These are phyloP conservation scores for Erythrolamprus reginae DNA, from an alignment of 2,113 vertebrate genomes.

Conservation along the genomic window DNA sequence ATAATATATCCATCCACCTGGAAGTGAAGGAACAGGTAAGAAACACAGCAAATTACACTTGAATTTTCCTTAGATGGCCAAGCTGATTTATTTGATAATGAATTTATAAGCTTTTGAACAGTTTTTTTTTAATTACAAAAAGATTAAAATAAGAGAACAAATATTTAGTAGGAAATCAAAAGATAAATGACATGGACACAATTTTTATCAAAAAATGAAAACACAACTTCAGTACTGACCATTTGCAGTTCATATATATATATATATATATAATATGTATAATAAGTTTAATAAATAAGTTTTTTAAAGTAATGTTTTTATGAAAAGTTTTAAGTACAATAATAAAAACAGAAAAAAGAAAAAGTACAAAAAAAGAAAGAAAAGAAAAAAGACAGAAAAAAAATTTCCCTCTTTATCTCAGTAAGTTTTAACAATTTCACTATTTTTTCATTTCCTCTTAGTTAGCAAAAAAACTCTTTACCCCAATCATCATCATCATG, in stretches of 20 bases:
- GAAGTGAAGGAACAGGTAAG: not conserved
- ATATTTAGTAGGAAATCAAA: not conserved
- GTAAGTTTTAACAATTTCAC: not conserved
- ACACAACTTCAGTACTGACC: not conserved
- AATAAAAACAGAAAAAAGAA: not conserved
- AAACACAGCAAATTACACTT: not conserved
- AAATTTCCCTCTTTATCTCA: not conserved
- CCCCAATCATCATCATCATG: not conserved
- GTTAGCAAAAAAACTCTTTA: not conserved
- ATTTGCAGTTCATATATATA: not conserved
- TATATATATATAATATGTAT: too few species aligned
- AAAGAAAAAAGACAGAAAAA: not conserved
- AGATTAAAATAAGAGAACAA: not conserved
- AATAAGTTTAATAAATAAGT: not conserved
- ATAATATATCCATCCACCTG: not conserved
- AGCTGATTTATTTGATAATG: not conserved
- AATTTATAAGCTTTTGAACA: not conserved
- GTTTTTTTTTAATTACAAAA: not conserved
- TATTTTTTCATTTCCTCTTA: not conserved
- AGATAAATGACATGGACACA: not conserved
- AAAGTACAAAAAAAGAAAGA: not conserved
- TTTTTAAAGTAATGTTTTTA: not conserved
- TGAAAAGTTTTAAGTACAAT: not conserved
- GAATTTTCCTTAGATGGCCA: not conserved
- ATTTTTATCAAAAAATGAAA: not conserved